These are phyloP conservation scores for Hiodon alosoides DNA, from an alignment of 2,113 vertebrate species.

Conservation along the genomic window DNA sequence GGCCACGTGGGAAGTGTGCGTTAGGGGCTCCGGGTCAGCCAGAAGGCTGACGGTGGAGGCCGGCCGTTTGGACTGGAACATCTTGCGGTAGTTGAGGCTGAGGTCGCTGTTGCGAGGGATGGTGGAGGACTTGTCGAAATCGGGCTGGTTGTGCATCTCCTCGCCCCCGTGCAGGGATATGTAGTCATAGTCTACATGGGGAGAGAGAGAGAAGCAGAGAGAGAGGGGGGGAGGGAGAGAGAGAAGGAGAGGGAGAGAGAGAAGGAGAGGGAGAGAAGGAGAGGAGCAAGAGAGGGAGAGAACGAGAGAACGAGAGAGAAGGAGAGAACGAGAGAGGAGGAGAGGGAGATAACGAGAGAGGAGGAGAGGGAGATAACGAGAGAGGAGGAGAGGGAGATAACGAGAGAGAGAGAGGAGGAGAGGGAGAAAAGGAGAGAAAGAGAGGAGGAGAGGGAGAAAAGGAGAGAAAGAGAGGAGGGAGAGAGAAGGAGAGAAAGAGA, in stretches of 20 bases:
- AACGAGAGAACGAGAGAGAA: too few relatives aligned
- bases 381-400: not conserved
- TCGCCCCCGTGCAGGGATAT: slow-evolving; percentile 64
- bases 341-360: not conserved
- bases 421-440: too few relatives aligned
- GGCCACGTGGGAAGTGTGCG: slow-evolving; percentile 57
- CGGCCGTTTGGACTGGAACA: slow-evolving; percentile 66
- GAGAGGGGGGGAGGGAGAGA: not conserved
- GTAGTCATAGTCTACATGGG: slow-evolving; percentile 65
- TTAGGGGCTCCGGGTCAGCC: slow-evolving; percentile 50
- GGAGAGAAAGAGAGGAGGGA: too few relatives aligned
- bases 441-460: not conserved
- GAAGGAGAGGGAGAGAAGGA: not conserved
- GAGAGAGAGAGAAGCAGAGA: not conserved
- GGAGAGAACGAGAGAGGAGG: not conserved
- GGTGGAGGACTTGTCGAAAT: slow-evolving; percentile 73
- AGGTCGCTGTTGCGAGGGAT: slow-evolving; percentile 74
- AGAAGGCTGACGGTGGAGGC: slow-evolving; percentile 69
- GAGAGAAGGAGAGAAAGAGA: not conserved
- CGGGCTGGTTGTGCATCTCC: slow-evolving; percentile 50
- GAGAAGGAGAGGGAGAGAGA: not conserved
- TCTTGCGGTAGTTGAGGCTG: slow-evolving; percentile 62
- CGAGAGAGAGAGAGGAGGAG: too few relatives aligned
- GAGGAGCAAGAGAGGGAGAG: not conserved
- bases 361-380: not conserved